Evolutionary conservation across 2,113 vertebrate genomes (phyloP).

Genomic region (Hemiscyllium ocellatum): DNA sequence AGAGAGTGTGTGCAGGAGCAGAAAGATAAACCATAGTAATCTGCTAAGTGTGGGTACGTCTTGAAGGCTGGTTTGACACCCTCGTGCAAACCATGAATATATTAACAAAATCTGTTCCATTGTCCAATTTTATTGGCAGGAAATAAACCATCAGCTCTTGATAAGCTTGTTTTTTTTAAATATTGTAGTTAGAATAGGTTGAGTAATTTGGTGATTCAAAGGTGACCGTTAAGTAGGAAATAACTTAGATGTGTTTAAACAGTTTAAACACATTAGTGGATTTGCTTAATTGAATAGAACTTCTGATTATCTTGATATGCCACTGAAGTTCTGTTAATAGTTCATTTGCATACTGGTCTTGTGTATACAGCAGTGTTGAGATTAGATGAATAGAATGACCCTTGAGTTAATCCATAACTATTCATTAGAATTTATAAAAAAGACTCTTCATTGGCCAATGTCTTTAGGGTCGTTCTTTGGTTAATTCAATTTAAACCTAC

Average conservation of each 20-base stretch:
- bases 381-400: not conserved
- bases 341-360: not conserved
- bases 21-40: not conserved
- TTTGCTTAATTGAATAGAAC: not conserved
- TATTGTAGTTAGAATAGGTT: not conserved
- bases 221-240: not conserved
- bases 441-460: not conserved
- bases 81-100: not conserved
- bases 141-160: not conserved
- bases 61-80: not conserved
- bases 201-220: not conserved
- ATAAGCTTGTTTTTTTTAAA: not conserved
- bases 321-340: not conserved
- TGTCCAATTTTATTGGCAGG: not conserved
- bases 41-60: not conserved
- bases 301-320: not conserved
- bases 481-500: not conserved
- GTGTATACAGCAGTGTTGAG: not conserved
- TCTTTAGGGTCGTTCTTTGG: not conserved
- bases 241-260: not conserved
- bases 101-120: not conserved
- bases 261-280: not conserved
- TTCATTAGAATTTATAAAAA: not conserved
- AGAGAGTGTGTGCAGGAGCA: not conserved
- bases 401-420: not conserved